A percentile compares a stretch with the other conserved stretches of the same genome.
These are phyloP conservation scores for Aplysina aerophoba DNA, from an alignment of 37 sponge, comb jelly and placozoan genomes.

Conservation along the genomic window DNA sequence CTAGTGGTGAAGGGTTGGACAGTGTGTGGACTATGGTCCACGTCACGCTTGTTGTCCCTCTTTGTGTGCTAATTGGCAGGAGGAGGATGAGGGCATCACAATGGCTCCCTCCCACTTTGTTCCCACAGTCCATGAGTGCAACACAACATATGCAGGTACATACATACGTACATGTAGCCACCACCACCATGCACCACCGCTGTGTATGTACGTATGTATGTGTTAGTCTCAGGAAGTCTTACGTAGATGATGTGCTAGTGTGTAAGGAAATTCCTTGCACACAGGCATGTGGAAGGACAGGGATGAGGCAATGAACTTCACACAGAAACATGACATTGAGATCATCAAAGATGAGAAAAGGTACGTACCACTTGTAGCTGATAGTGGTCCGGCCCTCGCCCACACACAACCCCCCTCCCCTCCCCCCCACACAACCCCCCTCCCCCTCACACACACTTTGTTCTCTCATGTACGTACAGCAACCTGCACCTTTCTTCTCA, in stretches of 20 bases:
- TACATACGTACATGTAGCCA: neutral
- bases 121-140: constrained; percentile 72
- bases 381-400: neutral
- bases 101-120: constrained; percentile 94
- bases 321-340: constrained; percentile 92
- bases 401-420: neutral
- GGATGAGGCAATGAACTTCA: constrained; percentile 86
- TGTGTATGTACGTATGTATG: too few relatives aligned
- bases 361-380: constrained; percentile 33
- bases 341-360: constrained; percentile 92
- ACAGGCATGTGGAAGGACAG: constrained; percentile 89
- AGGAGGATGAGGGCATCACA: constrained; percentile 88
- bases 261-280: neutral
- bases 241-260: too few relatives aligned
- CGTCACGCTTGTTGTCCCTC: neutral
- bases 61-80: constrained; percentile 35
- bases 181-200: too few relatives aligned
- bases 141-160: constrained; percentile 71
- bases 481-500: too few relatives aligned
- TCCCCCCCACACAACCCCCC: neutral
- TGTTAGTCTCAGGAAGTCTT: too few relatives aligned
- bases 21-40: neutral
- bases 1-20: neutral
- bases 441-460: neutral
- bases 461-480: neutral